These are phyloP conservation scores for Sciurus carolinensis DNA, from an alignment of 2,797 vertebrate species.

Conservation along the genomic window DNA sequence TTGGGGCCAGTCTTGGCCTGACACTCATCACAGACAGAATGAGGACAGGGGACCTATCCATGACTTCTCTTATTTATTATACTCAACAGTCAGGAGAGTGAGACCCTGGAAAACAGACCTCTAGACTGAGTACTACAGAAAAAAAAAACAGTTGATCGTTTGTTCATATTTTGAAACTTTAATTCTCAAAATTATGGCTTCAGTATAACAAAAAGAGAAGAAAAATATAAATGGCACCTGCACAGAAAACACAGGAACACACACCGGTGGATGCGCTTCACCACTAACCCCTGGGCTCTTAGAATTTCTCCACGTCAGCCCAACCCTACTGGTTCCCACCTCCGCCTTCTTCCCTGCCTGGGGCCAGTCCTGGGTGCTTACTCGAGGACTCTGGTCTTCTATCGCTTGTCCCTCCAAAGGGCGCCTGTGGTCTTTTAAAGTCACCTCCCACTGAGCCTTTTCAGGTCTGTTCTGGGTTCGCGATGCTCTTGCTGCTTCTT, in stretches of 20 bases:
- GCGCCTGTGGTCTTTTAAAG: accelerated
- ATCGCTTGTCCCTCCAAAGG: neutral
- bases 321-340: accelerated
- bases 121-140: neutral
- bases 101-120: neutral
- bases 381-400: accelerated
- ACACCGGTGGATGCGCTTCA: accelerated
- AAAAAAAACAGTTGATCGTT: neutral
- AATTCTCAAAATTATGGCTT: neutral
- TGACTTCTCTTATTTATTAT: accelerated
- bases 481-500: neutral
- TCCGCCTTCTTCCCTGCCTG: neutral
- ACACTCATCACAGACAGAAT: neutral
- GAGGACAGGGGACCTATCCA: accelerated
- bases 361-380: accelerated
- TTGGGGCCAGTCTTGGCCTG: neutral
- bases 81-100: accelerated
- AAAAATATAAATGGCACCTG: neutral
- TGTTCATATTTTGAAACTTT: neutral
- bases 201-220: neutral
- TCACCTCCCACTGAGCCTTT: accelerated
- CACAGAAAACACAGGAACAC: neutral
- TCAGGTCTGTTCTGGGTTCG: neutral
- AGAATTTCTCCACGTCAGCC: accelerated
- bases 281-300: neutral